These are phyloP conservation scores for Subacronicta megacephala DNA, from an alignment of 2,888 invertebrate genomes.

Conservation along the genomic window DNA sequence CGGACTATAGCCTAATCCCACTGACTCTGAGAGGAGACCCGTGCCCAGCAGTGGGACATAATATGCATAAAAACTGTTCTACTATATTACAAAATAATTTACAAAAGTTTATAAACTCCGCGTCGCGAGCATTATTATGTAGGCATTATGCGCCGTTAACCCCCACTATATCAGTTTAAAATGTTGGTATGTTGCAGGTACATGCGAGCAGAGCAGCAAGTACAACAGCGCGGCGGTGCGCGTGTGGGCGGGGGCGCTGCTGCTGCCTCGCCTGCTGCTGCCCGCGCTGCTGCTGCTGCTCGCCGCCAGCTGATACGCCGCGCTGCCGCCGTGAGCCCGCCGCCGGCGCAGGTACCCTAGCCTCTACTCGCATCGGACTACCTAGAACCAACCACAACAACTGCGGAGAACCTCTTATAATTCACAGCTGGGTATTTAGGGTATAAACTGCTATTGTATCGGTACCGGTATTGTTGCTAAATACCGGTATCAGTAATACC, in stretches of 20 bases:
- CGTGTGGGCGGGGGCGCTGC: constrained; percentile 1
- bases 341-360: constrained; percentile 3
- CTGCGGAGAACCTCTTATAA: no score
- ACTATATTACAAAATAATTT: no score
- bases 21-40: no score
- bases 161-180: no score
- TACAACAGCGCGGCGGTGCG: constrained; percentile 77
- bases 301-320: constrained; percentile 65
- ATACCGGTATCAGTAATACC: neutral
- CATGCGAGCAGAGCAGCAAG: constrained; percentile 86
- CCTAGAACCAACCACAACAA: neutral
- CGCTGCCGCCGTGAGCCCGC: constrained; percentile 15
- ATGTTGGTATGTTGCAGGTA: constrained; percentile 68
- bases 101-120: no score
- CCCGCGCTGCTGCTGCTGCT: constrained; percentile 10
- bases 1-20: no score
- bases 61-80: no score
- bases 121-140: no score
- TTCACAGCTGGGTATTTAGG: no score
- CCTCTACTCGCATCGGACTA: constrained; percentile 1
- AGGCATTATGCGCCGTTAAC: no score
- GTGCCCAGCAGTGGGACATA: no score
- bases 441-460: no score
- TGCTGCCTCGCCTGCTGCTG: constrained; percentile 20
- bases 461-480: neutral